Conservation (phyloP, 2,797 vertebrate genomes). For the Anguilla pacifica region DNA sequence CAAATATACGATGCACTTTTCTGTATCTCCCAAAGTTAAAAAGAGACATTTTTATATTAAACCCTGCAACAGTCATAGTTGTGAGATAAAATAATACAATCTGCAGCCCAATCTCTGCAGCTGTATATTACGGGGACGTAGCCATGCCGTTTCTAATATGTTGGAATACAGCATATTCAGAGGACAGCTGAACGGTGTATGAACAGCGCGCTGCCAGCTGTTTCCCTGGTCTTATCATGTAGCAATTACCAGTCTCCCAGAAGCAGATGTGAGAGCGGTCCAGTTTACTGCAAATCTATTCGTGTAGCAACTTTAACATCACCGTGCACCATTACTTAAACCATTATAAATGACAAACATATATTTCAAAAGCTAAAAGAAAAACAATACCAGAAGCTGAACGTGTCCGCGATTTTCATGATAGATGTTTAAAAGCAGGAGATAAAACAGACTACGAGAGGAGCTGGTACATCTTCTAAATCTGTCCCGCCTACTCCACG, state of each 20-base stretch:
- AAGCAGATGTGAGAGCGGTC: not conserved
- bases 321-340: not conserved
- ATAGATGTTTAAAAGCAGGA: not conserved
- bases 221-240: not conserved
- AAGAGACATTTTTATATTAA: not conserved
- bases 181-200: not conserved
- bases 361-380: not conserved
- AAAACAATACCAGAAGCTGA: not conserved
- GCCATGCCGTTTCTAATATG: not conserved
- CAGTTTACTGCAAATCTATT: not conserved
- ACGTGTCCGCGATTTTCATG: not conserved
- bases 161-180: not conserved
- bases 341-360: not conserved
- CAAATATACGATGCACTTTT: not conserved
- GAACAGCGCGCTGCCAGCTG: not conserved
- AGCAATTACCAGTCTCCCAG: not conserved
- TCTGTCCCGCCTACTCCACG: conserved; percentile 60
- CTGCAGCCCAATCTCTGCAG: not conserved
- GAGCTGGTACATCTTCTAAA: not conserved
- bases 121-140: not conserved
- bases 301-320: not conserved
- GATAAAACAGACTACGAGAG: not conserved
- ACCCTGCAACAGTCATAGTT: not conserved
- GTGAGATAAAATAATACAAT: not conserved
- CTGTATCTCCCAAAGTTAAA: not conserved